Evolutionary conservation across 1,140 invertebrate species (phyloP).

Genomic region (Harlomillsia oculata): DNA sequence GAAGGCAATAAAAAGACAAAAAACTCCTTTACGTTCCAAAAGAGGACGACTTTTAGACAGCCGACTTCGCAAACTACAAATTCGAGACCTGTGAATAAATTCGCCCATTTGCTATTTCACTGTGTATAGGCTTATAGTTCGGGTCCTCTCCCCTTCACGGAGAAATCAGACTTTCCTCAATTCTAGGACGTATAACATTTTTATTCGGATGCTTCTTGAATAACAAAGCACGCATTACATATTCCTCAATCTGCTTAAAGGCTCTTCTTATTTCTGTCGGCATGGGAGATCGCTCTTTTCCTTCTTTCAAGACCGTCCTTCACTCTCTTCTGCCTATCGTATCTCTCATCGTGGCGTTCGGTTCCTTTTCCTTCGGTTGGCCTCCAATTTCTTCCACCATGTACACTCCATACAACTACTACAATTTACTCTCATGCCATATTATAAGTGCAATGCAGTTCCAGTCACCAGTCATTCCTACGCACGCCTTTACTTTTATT

Average conservation of each 20-base stretch:
- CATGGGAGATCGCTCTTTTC: no score
- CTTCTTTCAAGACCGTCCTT: background rate
- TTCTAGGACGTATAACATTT: slow-evolving; percentile 32
- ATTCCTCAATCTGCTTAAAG: slow-evolving; percentile 32
- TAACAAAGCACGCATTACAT: slow-evolving; percentile 32
- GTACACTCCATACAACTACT: background rate
- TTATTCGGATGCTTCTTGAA: slow-evolving; percentile 28
- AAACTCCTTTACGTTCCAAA: slow-evolving; percentile 6
- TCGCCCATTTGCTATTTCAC: slow-evolving; percentile 32
- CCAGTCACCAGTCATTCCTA: no score
- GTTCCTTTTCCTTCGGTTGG: background rate
- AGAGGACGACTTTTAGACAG: slow-evolving; percentile 33
- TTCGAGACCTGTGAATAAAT: slow-evolving; percentile 36
- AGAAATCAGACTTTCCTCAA: slow-evolving; percentile 34
- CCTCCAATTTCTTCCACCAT: background rate
- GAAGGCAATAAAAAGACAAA: slow-evolving; percentile 34
- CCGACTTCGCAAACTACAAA: slow-evolving; percentile 34
- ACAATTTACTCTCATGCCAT: background rate
- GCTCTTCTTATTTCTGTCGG: background rate
- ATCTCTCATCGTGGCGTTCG: no score
- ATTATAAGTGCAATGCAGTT: no score
- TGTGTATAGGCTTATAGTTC: slow-evolving; percentile 24
- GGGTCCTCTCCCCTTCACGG: slow-evolving; percentile 23
- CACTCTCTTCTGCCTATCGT: no score
- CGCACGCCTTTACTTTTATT: no score